Percentiles rank a stretch among this genome's conserved stretches.
Evolutionary conservation across 2,113 vertebrate species (phyloP).

Genomic region (Chrysochloris asiatica): DNA sequence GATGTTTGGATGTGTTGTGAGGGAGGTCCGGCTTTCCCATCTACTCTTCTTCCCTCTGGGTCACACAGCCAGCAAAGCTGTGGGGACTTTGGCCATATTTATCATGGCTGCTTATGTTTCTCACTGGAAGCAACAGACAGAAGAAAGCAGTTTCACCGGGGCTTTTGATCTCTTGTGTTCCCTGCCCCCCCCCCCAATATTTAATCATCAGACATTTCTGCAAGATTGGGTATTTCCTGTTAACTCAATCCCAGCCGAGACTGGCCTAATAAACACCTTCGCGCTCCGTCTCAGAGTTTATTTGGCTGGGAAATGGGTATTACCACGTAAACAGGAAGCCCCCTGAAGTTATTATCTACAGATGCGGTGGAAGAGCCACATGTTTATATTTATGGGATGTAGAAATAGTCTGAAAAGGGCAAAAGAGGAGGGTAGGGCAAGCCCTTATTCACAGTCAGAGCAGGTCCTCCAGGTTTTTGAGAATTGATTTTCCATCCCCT

Average conservation of each 20-base stretch:
- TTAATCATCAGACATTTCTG: slow-evolving; percentile 76
- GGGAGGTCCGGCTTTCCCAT: not conserved
- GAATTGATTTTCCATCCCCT: not conserved
- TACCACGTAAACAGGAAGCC: slow-evolving; percentile 80
- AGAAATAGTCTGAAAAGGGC: slow-evolving; percentile 68
- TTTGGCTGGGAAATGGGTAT: slow-evolving; percentile 80
- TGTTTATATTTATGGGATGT: slow-evolving; percentile 77
- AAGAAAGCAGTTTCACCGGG: slow-evolving; percentile 57
- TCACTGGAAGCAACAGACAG: not conserved
- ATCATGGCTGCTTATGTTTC: slow-evolving; percentile 28
- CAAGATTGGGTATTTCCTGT: slow-evolving; percentile 77
- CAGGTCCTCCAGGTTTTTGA: not conserved
- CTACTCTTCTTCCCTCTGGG: not conserved
- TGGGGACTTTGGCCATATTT: not conserved
- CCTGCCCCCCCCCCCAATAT: slow-evolving; percentile 60
- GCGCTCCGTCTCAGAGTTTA: slow-evolving; percentile 71
- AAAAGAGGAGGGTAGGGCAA: slow-evolving; percentile 35
- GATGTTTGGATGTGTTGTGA: not conserved
- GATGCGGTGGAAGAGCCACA: slow-evolving; percentile 77
- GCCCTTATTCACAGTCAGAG: slow-evolving; percentile 24
- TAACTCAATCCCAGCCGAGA: slow-evolving; percentile 74
- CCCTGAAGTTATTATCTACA: slow-evolving; percentile 80
- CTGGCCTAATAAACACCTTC: slow-evolving; percentile 77
- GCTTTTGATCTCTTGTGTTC: slow-evolving; percentile 53
- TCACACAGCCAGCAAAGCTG: not conserved